Conservation (phyloP, 2,888 invertebrate species). For the Chydorus sphaericus region DNA sequence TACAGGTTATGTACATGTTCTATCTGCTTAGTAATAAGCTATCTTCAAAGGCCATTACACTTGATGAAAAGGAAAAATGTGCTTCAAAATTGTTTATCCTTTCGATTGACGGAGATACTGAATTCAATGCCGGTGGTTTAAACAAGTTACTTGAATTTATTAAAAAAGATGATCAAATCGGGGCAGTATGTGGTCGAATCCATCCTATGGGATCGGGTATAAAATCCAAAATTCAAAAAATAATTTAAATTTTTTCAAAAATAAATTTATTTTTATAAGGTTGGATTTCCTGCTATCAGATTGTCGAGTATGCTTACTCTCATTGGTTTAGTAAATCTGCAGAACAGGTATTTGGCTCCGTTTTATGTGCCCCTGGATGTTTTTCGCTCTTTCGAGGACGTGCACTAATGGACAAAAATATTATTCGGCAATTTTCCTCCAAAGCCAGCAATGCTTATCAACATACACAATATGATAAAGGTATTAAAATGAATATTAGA, state of each 20-base stretch:
- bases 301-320: constrained; percentile 98
- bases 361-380: constrained; percentile 95
- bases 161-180: constrained; percentile 92
- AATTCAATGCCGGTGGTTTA: constrained; percentile 91
- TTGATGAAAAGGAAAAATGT: constrained; percentile 81
- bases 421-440: constrained; percentile 88
- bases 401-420: constrained; percentile 97
- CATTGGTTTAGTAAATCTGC: constrained; percentile 99
- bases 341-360: constrained; percentile 99
- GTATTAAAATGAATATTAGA: constrained; percentile 29
- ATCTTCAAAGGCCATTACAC: constrained; percentile 84
- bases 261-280: constrained; percentile 44
- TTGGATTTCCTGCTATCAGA: constrained; percentile 98
- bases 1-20: constrained; percentile 99
- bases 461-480: constrained; percentile 98
- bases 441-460: constrained; percentile 84
- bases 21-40: constrained; percentile 88
- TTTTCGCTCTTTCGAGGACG: constrained; percentile 95
- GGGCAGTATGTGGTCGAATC: constrained; percentile 95
- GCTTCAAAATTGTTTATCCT: constrained; percentile 91
- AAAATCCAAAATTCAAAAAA: constrained; percentile 3
- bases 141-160: constrained; percentile 87
- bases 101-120: constrained; percentile 94
- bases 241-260: background rate
- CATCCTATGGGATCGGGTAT: constrained; percentile 83